Conservation (phyloP, 37 sponge, comb jelly and placozoan species). For the Axinella damicornis region DNA sequence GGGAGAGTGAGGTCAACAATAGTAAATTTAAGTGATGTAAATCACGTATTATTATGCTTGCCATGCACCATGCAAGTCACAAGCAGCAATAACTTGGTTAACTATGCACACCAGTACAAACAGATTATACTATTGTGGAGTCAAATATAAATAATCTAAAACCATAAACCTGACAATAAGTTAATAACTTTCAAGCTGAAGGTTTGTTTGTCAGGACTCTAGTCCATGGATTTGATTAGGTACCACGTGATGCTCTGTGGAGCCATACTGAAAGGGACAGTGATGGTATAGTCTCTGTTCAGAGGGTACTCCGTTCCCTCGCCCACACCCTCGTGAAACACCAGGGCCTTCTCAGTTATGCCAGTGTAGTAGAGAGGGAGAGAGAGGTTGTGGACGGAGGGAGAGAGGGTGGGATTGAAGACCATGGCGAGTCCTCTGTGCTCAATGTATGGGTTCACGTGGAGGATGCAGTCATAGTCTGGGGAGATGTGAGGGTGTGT, state of each 20-base stretch:
- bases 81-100: too few relatives aligned
- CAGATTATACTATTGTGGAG: too few relatives aligned
- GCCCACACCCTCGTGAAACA: conserved; percentile 23
- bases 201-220: neutral
- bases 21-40: too few relatives aligned
- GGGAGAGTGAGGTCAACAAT: too few relatives aligned
- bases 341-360: conserved; percentile 32
- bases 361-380: conserved; percentile 80
- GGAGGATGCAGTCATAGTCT: conserved; percentile 63
- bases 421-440: conserved; percentile 66
- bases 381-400: conserved; percentile 18
- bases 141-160: neutral
- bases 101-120: too few relatives aligned
- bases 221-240: conserved; percentile 22
- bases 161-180: neutral
- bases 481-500: neutral
- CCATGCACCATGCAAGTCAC: too few relatives aligned
- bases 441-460: conserved; percentile 60
- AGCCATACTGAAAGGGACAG: conserved; percentile 12
- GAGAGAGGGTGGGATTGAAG: conserved; percentile 53
- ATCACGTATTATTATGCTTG: too few relatives aligned
- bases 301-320: conserved; percentile 15
- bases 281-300: conserved; percentile 31
- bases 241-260: conserved; percentile 51
- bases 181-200: too few relatives aligned